Evolutionary conservation across 2,888 invertebrate genomes (phyloP), one percentile per base, ranked within the genome.

Genomic region (Thymelicus sylvestris): DNA sequence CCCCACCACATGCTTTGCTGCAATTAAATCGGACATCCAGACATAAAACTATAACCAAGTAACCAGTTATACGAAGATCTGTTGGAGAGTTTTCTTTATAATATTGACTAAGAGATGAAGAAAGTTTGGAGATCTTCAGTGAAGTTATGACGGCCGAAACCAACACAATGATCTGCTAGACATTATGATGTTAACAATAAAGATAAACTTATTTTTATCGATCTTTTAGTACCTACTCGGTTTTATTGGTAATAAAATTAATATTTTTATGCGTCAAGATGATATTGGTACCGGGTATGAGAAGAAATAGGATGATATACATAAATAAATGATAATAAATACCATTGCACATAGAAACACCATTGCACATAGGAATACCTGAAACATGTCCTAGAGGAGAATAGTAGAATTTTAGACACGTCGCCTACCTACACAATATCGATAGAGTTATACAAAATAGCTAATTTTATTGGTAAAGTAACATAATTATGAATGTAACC

Each of bases 1-100:
- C 75, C 60, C 62, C 15, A 66, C 76, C 80, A 80, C 78, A 80
- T 76, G 78, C 74, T 72, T 39, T n/a, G 38, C 38, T 50, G 59
- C 63, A 59, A 69, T 69, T 48, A 69, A 69, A 64, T 59, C 44
- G 47, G 52, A 63, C 44, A 63, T 55, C 41, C 24, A 48, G 48
- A 44, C 39, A 48, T 69, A 69, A 64, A 67, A 63, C 62, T 63
- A 41, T 60, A 55, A 19, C 39, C 7, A n/a, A 38, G 38, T 38
- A 44, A 59, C 57, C 38, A 47, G 39, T 55, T 44, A 41, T n/a
- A 13, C 0, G 31, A 38, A 59, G 38, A 39, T 59, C 13, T 59
- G 38, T 3, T 31, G 59, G 13, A 38, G 31, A 59, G 1, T 7
- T 52, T 52, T 52, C 44, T 44, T 44, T 12, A 44, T 12, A 10